Base-by-base conservation (phyloP, 2,113 vertebrate species). In the Pyrgilauda ruficollis region DNA sequence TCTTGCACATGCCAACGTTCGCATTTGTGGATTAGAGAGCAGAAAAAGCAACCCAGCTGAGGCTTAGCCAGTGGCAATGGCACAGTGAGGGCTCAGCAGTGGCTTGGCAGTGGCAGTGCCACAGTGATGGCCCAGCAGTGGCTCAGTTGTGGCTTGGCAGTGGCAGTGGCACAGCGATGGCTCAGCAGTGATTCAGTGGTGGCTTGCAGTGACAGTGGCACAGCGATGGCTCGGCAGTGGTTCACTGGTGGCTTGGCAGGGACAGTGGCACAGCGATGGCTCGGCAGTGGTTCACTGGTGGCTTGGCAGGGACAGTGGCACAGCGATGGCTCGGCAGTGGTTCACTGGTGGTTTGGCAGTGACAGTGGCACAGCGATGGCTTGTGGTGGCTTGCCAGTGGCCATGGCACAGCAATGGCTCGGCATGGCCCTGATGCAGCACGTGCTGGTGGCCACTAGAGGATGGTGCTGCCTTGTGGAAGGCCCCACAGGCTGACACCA, bases 381-480 rank as follows among this genome's bases (percentile, higher is more conserved):
- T n/a, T n/a, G 10, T 39, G 39, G 39, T 39, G 39, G 41, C 23
- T 23, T 14, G 59, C 13, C 66, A 68, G 24, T 68, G 33, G 5
- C 44, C 50, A 5, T 41, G 61, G 4, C 24, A n/a, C 6, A 26
- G 44, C 2, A 11, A 3, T 84, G 44, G 30, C 35, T 39, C 1
- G 0, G 67, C 53, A 28, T 39, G 52, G 49, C 53, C n/a, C 39
- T 10, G 46, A 20, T 87, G 93, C 90, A 96, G 88, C 79, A 88
- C 3, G 6, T 80, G 88, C 47, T 14, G 27, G 55, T 64, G 89
- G 87, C 94, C 89, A 3, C 96, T 93, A 79, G 94, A 94, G 96
- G 97, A 94, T 96, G 75, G 67, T 93, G 74, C 84, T 94, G 94
- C 70, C 13, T 41, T 89, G 44, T 10, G 4, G 52, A 94, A 74